Evolutionary conservation across 2,113 vertebrate genomes (phyloP).

Genomic region (Emydura subglobosa): DNA sequence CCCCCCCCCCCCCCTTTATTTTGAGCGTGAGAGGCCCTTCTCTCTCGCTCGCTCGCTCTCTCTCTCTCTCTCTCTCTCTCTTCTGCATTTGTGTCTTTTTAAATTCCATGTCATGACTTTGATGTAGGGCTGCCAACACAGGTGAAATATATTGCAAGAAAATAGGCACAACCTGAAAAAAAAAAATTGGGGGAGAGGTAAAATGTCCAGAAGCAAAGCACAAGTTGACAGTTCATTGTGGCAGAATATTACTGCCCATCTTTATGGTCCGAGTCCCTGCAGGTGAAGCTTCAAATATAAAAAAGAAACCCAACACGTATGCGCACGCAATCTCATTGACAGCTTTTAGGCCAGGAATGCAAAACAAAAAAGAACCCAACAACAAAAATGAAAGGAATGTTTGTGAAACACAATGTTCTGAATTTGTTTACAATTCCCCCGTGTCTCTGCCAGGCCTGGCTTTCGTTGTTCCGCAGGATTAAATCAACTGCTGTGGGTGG

Average conservation of each 20-base stretch:
- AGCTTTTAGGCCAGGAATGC: slow-evolving; percentile 46
- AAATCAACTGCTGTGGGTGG: not conserved
- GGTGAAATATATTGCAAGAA: not conserved
- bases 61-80: not conserved
- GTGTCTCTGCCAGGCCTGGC: slow-evolving; percentile 29
- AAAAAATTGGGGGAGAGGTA: not conserved
- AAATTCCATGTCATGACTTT: rapidly evolving
- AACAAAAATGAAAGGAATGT: slow-evolving; percentile 55
- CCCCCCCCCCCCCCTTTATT: not conserved
- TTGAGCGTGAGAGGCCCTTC: too few relatives aligned
- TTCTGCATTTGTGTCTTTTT: not conserved
- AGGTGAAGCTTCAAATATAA: not conserved
- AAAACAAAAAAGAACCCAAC: not conserved
- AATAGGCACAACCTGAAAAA: not conserved
- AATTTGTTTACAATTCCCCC: slow-evolving; percentile 59
- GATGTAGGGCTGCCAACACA: not conserved
- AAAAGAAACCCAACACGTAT: slow-evolving; percentile 23
- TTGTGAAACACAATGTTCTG: slow-evolving; percentile 61
- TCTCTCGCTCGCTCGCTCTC: too few relatives aligned
- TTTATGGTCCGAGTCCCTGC: not conserved
- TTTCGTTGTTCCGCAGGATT: not conserved
- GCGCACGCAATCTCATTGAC: slow-evolving; percentile 33
- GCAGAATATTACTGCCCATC: not conserved
- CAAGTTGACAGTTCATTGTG: not conserved
- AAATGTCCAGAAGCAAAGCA: rapidly evolving